phyloP scores from a whole-genome alignment of 2,888 invertebrate genomes.

The Loripinus fragilis region DNA sequence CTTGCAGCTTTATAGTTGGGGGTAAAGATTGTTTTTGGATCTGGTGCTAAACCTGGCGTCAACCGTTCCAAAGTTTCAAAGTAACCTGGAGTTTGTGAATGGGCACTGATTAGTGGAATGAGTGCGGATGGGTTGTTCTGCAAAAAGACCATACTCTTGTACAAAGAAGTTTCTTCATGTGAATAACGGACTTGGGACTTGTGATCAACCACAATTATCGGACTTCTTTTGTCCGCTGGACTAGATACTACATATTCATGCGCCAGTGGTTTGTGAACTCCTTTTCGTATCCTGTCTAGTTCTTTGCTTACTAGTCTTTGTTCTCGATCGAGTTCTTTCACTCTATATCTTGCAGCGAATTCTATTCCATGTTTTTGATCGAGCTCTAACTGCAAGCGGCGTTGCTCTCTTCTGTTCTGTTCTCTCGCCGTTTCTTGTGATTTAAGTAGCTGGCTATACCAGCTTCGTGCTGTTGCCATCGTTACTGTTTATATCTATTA shows the following conservation, averaged over 20 bases:
- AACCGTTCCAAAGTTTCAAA: slow-evolving; percentile 44
- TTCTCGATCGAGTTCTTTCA: slow-evolving; percentile 56
- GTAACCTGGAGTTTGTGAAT: slow-evolving; percentile 51
- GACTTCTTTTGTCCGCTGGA: neutral
- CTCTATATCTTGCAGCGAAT: slow-evolving; percentile 48
- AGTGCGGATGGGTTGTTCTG: slow-evolving; percentile 56
- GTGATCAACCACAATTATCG: neutral
- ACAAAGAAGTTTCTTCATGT: slow-evolving; percentile 44
- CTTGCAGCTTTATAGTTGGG: slow-evolving; percentile 19
- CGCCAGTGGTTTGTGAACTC: slow-evolving; percentile 41
- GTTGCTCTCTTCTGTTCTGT: slow-evolving; percentile 61
- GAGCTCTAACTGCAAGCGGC: slow-evolving; percentile 49
- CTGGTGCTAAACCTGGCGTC: slow-evolving; percentile 28
- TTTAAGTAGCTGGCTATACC: slow-evolving; percentile 51
- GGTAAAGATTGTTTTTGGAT: slow-evolving; percentile 14
- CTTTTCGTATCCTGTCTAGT: slow-evolving; percentile 56
- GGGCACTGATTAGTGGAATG: slow-evolving; percentile 49
- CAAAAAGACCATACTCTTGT: slow-evolving; percentile 50
- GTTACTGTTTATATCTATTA: no score
- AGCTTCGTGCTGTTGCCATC: slow-evolving; percentile 30
- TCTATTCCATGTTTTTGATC: slow-evolving; percentile 55
- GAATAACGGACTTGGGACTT: slow-evolving; percentile 29
- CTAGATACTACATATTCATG: neutral
- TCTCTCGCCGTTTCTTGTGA: slow-evolving; percentile 62
- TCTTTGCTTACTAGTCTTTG: slow-evolving; percentile 60